phyloP scores from a whole-genome alignment of 64 coral and sea anemone species.

The Pachyseris speciosa region DNA sequence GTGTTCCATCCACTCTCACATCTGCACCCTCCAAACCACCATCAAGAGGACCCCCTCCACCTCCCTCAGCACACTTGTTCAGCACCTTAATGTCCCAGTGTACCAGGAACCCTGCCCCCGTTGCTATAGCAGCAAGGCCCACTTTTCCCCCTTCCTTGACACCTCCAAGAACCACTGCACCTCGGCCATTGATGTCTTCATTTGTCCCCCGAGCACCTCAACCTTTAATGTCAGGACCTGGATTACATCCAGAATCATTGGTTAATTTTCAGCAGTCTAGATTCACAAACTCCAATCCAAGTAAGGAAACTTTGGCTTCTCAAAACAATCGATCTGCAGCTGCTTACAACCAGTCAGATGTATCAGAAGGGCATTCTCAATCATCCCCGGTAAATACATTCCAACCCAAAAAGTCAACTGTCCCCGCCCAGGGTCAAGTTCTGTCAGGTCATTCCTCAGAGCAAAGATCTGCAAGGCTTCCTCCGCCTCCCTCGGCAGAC shows the following conservation, averaged over 20 bases:
- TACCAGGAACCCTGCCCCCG: conserved; percentile 58
- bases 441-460: background rate
- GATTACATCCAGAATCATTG: too few relatives aligned
- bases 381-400: background rate
- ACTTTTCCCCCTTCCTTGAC: background rate
- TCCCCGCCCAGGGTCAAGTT: background rate
- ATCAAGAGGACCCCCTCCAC: conserved; percentile 71
- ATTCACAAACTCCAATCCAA: background rate
- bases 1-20: too few relatives aligned
- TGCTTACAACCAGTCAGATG: background rate
- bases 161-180: background rate
- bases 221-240: background rate
- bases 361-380: background rate
- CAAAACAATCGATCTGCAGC: background rate
- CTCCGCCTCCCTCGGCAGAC: conserved; percentile 79
- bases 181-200: background rate
- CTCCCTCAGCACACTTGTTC: conserved; percentile 76
- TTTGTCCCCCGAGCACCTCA: background rate
- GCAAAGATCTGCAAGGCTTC: conserved; percentile 23
- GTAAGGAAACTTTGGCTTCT: background rate
- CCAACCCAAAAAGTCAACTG: background rate
- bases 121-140: conserved; percentile 53
- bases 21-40: background rate
- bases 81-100: conserved; percentile 80
- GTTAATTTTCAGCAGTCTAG: background rate